A percentile compares a stretch with the other conserved stretches of the same genome.
phyloP scores from a whole-genome alignment of 2,888 invertebrate species.

The Orthosia gracilis region DNA sequence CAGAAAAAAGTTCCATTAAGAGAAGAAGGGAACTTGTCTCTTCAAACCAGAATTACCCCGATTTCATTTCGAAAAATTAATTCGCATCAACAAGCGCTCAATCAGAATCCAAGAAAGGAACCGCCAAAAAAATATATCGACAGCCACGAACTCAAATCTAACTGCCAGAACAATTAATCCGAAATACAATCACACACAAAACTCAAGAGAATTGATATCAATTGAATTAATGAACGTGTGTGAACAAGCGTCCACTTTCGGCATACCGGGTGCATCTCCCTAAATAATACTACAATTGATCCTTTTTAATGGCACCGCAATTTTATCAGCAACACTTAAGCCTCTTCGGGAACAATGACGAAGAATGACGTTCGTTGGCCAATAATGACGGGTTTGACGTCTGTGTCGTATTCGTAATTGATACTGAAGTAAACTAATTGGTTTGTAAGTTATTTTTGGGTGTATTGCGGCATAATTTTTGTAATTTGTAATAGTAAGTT shows the following conservation, averaged over 20 bases:
- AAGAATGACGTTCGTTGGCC: constrained; percentile 28
- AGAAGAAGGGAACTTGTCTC: too few species aligned
- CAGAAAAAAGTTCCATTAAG: too few species aligned
- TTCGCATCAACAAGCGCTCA: background rate
- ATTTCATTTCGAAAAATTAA: background rate
- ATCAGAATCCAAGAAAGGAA: background rate
- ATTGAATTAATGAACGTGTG: constrained; percentile 56
- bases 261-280: constrained; percentile 51
- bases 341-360: constrained; percentile 47
- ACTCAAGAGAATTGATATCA: constrained; percentile 45
- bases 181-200: constrained; percentile 52
- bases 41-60: background rate
- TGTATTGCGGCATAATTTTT: constrained; percentile 21
- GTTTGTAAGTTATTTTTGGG: constrained; percentile 45
- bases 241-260: constrained; percentile 39
- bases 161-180: constrained; percentile 34
- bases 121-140: background rate
- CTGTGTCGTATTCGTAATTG: constrained; percentile 61
- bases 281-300: constrained; percentile 55
- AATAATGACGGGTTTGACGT: constrained; percentile 45
- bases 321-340: constrained; percentile 46
- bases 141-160: background rate
- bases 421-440: constrained; percentile 52
- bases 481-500: constrained; percentile 42
- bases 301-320: constrained; percentile 50